Evolutionary conservation across 2,888 invertebrate genomes (phyloP).

Genomic region (Drosophila hawaiiensis): DNA sequence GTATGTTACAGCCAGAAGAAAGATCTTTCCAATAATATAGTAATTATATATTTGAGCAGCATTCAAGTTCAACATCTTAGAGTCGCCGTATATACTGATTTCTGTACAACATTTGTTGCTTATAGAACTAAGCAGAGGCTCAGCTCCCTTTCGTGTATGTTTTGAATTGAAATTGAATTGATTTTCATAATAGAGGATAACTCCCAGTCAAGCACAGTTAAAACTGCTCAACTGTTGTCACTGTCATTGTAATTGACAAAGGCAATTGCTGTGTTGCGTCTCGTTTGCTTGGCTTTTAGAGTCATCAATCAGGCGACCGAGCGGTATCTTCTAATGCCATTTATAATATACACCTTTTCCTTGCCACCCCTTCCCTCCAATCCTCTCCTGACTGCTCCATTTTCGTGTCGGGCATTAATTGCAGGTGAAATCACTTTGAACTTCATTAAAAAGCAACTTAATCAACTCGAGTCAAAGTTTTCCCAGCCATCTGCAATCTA

Average conservation of each 20-base stretch:
- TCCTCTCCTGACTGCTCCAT: neutral
- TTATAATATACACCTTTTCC: neutral
- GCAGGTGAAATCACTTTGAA: slow-evolving; percentile 78
- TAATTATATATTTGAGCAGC: neutral
- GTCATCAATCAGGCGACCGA: slow-evolving; percentile 11
- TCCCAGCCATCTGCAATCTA: slow-evolving; percentile 15
- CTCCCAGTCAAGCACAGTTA: neutral
- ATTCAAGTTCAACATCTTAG: neutral
- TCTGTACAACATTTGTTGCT: neutral
- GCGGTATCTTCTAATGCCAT: neutral
- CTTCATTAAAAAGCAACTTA: slow-evolving; percentile 79
- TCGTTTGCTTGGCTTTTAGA: neutral
- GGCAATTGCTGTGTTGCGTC: neutral
- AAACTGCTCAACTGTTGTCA: neutral
- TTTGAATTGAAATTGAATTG: neutral
- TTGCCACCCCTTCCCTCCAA: neutral
- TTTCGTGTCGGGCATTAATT: slow-evolving; percentile 59
- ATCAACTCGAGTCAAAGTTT: slow-evolving; percentile 68
- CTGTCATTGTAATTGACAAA: neutral
- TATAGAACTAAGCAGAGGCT: neutral
- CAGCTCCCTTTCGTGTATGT: neutral
- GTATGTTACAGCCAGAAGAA: neutral
- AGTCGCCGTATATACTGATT: neutral
- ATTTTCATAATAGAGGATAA: neutral
- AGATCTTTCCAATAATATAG: neutral